Evolutionary conservation across 2,797 vertebrate species (phyloP).

Genomic region (Euthynnus affinis): DNA sequence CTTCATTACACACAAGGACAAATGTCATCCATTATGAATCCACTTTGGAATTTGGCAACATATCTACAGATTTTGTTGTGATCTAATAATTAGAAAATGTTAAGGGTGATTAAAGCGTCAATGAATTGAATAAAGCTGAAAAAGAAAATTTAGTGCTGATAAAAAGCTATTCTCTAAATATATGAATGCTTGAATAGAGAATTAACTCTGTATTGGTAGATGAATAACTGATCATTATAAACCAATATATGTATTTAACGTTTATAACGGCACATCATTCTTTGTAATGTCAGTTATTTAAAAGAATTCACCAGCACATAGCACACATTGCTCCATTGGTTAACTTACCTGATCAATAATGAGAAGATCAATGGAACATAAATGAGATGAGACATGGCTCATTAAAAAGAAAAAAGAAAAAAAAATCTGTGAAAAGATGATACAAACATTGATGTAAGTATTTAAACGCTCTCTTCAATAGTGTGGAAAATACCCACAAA

Average conservation of each 20-base stretch:
- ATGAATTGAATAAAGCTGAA: background rate
- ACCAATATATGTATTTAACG: background rate
- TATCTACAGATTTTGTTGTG: no score
- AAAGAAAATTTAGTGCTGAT: background rate
- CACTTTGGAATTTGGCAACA: no score
- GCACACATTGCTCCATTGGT: background rate
- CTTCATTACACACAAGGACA: no score
- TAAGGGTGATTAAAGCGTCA: no score
- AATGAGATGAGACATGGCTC: constrained; percentile 22
- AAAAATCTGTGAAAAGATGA: constrained; percentile 1
- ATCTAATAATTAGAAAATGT: no score
- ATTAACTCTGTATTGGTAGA: background rate
- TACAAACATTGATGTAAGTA: constrained; percentile 4
- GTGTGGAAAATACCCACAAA: constrained; percentile 41
- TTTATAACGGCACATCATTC: background rate
- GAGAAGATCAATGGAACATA: constrained; percentile 16
- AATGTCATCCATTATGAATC: no score
- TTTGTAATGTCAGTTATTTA: background rate
- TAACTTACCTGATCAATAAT: constrained; percentile 17
- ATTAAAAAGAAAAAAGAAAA: no score
- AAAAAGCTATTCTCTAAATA: background rate
- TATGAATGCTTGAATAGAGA: background rate
- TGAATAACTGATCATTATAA: background rate
- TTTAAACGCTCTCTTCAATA: constrained; percentile 6
- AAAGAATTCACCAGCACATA: background rate